phyloP scores from a whole-genome alignment of 2,797 vertebrate genomes.

The Macrochelys suwanniensis region DNA sequence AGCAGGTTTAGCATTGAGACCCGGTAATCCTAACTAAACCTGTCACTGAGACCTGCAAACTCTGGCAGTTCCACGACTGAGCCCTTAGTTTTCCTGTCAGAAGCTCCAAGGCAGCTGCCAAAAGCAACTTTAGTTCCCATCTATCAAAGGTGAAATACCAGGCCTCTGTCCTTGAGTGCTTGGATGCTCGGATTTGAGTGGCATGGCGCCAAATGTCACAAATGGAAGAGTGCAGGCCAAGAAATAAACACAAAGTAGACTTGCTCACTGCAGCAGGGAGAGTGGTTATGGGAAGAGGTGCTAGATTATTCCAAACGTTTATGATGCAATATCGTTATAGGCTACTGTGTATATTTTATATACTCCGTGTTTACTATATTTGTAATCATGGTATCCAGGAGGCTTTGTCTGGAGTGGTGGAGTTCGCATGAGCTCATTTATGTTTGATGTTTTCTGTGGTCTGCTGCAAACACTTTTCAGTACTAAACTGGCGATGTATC shows the following conservation, averaged over 20 bases:
- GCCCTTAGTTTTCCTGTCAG: neutral
- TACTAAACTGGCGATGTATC: neutral
- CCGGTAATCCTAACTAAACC: slow-evolving; percentile 38
- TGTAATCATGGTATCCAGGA: neutral
- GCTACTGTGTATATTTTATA: neutral
- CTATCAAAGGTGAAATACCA: slow-evolving; percentile 55
- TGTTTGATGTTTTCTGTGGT: neutral
- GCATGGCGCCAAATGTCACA: slow-evolving; percentile 36
- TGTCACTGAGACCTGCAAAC: neutral
- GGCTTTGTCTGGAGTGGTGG: neutral
- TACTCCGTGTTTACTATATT: neutral
- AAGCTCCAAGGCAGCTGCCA: slow-evolving; percentile 46
- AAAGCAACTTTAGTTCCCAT: slow-evolving; percentile 43
- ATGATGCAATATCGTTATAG: rapidly evolving
- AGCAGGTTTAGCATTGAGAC: neutral
- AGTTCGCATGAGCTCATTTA: neutral
- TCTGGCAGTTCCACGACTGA: neutral
- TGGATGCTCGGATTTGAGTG: neutral
- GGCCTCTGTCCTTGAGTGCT: slow-evolving; percentile 62
- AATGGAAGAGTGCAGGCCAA: slow-evolving; percentile 33
- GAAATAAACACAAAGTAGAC: slow-evolving; percentile 47
- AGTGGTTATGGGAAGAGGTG: neutral
- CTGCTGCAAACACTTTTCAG: rapidly evolving
- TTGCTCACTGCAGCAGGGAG: neutral
- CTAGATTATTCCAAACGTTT: neutral